Conservation (phyloP, 2,888 invertebrate species). For the Dioctria linearis region DNA sequence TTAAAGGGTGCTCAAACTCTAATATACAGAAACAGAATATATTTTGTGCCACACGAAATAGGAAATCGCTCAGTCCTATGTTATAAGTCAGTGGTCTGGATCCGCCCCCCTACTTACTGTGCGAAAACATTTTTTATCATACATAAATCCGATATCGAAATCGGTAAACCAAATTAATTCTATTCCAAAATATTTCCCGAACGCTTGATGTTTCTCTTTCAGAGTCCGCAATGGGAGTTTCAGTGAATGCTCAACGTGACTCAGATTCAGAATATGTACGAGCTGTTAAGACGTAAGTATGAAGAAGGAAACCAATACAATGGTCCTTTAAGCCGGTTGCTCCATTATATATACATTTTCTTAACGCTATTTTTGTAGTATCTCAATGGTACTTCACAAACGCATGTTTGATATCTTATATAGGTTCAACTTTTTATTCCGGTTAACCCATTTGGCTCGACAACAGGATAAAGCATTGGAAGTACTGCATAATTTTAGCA, state of each 20-base stretch:
- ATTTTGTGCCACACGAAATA: too few relatives aligned
- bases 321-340: not conserved
- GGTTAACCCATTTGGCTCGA: slow-evolving; percentile 75
- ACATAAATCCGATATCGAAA: too few relatives aligned
- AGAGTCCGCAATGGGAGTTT: slow-evolving; percentile 91
- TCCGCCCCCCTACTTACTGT: too few relatives aligned
- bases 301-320: not conserved
- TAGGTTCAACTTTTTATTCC: slow-evolving; percentile 68
- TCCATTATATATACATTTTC: not conserved
- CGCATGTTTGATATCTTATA: slow-evolving; percentile 69
- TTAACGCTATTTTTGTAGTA: slow-evolving; percentile 60
- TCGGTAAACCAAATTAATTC: too few relatives aligned
- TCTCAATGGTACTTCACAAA: slow-evolving; percentile 68
- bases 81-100: too few relatives aligned
- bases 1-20: too few relatives aligned
- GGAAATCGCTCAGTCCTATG: too few relatives aligned
- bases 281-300: slow-evolving; percentile 79
- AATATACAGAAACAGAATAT: too few relatives aligned
- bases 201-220: slow-evolving; percentile 61
- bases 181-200: too few relatives aligned
- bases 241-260: slow-evolving; percentile 80
- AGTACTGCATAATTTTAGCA: slow-evolving; percentile 73
- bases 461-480: slow-evolving; percentile 72
- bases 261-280: slow-evolving; percentile 80
- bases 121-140: too few relatives aligned